phyloP scores from a whole-genome alignment of 2,113 vertebrate species.

The Brachyhypopomus occidentalis region DNA sequence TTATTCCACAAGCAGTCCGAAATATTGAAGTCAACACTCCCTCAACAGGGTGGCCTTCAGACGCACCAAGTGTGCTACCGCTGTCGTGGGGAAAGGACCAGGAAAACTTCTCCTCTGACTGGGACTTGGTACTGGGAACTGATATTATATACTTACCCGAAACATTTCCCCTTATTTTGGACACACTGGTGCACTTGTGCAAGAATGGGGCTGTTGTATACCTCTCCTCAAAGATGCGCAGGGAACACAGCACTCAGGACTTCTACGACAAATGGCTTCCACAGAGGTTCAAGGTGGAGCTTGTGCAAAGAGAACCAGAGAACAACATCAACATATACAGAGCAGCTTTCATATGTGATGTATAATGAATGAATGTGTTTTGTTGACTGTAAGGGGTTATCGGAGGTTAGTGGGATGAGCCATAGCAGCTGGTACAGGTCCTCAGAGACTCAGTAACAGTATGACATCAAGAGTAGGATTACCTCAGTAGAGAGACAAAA shows the following conservation, averaged over 20 bases:
- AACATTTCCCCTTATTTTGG: constrained; percentile 77
- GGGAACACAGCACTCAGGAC: constrained; percentile 71
- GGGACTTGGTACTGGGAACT: constrained; percentile 82
- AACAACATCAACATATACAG: constrained; percentile 82
- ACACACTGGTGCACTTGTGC: constrained; percentile 80
- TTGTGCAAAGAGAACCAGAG: constrained; percentile 69
- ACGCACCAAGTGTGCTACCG: constrained; percentile 67
- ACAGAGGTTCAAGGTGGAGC: constrained; percentile 71
- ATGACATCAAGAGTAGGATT: no score
- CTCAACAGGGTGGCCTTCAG: constrained; percentile 57
- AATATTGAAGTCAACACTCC: constrained; percentile 79
- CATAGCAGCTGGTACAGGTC: no score
- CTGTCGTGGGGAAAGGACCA: constrained; percentile 84
- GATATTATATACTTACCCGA: constrained; percentile 83
- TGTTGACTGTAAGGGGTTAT: no score
- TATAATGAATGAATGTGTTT: no score
- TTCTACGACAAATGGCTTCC: constrained; percentile 78
- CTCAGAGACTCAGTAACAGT: no score
- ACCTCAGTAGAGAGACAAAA: no score
- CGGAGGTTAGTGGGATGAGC: no score
- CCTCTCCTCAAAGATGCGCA: constrained; percentile 83
- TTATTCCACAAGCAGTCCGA: constrained; percentile 75
- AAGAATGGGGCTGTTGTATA: constrained; percentile 68
- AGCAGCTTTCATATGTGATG: constrained; percentile 54
- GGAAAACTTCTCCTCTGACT: constrained; percentile 74